phyloP scores from a whole-genome alignment of 1,140 invertebrate species.

The Pectinophora gossypiella region DNA sequence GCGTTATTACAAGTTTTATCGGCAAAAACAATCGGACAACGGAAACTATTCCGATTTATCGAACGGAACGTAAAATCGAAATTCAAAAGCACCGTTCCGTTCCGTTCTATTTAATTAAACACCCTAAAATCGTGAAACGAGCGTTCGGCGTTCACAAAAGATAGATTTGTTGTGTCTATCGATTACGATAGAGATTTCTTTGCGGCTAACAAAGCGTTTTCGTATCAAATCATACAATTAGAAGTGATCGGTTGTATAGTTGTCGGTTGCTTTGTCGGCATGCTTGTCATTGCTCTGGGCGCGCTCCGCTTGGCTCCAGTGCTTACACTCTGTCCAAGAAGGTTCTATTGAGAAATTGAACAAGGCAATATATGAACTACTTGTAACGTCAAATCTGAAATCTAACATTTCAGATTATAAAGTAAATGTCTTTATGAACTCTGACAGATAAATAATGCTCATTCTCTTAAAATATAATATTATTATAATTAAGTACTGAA shows the following conservation, averaged over 20 bases:
- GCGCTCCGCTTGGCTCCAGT: conserved; percentile 28
- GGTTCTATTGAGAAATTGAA: no score
- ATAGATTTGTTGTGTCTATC: conserved; percentile 65
- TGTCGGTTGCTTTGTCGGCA: conserved; percentile 61
- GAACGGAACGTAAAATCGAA: background rate
- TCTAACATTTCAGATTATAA: no score
- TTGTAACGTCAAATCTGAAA: no score
- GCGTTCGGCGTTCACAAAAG: conserved; percentile 52
- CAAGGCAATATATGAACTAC: no score
- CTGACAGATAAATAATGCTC: no score
- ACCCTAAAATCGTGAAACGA: conserved; percentile 43
- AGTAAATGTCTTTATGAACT: no score
- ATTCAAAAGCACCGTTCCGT: conserved; percentile 32
- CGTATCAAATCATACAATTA: conserved; percentile 73
- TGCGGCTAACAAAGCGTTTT: conserved; percentile 64
- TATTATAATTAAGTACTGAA: no score
- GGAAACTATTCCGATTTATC: background rate
- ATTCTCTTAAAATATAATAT: no score
- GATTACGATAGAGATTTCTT: conserved; percentile 62
- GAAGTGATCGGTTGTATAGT: conserved; percentile 53
- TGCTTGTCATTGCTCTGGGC: conserved; percentile 42
- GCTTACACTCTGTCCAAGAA: background rate
- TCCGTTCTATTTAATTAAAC: conserved; percentile 57
- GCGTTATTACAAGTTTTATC: no score
- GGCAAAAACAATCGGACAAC: conserved; percentile 34